These are phyloP conservation scores for Columbina picui DNA, from an alignment of 2,113 vertebrate species.

Conservation along the genomic window DNA sequence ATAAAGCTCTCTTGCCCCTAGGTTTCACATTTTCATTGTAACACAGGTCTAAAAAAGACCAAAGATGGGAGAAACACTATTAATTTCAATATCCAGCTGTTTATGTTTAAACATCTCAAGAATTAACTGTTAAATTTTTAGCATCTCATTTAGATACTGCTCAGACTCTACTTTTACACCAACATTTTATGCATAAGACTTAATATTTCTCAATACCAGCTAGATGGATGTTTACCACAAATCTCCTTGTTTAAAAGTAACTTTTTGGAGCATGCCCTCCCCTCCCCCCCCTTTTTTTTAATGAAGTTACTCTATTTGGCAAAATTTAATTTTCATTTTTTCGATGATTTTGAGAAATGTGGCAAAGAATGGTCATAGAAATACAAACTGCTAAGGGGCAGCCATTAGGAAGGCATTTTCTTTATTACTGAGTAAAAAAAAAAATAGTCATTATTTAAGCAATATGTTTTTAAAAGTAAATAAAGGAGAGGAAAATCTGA, in stretches of 20 bases:
- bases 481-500: not conserved
- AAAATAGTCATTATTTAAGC: not conserved
- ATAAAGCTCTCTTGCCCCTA: not conserved
- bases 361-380: not conserved
- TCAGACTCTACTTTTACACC: not conserved
- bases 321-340: not conserved
- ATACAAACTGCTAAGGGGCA: not conserved
- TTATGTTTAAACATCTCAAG: not conserved
- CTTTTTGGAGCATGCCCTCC: fast-evolving
- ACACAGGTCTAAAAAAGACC: not conserved
- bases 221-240: not conserved
- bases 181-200: not conserved
- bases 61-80: not conserved
- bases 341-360: not conserved
- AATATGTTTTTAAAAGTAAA: not conserved
- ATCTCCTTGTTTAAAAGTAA: not conserved
- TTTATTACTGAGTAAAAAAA: not conserved
- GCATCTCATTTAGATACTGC: not conserved
- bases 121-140: not conserved
- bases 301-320: not conserved
- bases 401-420: not conserved
- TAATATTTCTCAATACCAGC: not conserved
- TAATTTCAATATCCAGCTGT: not conserved
- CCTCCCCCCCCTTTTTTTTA: too few species aligned
- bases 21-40: not conserved